Conservation (phyloP, 1,140 invertebrate genomes). For the Bathynomus jamesi region DNA sequence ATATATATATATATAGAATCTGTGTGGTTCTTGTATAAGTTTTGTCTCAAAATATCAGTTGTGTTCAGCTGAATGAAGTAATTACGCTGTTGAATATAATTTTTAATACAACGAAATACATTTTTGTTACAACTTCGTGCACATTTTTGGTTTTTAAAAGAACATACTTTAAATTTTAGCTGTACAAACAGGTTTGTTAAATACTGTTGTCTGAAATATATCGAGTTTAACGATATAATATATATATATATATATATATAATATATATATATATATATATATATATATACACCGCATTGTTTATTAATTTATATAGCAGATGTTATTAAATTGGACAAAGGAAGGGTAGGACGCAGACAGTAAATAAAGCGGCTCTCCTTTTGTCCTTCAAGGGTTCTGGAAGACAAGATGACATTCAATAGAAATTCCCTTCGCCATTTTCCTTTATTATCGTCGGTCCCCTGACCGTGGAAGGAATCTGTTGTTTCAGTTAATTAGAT, state of each 20-base stretch:
- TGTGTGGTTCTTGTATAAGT: too few species aligned
- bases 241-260: neutral
- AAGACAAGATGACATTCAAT: neutral
- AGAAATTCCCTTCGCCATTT: too few species aligned
- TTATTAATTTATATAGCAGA: neutral
- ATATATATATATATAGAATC: neutral
- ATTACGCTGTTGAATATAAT: too few species aligned
- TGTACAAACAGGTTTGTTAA: too few species aligned
- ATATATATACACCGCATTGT: neutral
- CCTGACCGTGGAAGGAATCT: neutral
- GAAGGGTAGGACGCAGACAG: neutral
- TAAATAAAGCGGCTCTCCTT: neutral
- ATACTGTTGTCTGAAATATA: too few species aligned
- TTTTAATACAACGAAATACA: too few species aligned
- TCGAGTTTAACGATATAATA: too few species aligned
- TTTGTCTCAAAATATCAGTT: too few species aligned
- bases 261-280: constrained; percentile 3
- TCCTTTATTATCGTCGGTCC: neutral
- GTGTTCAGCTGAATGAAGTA: too few species aligned
- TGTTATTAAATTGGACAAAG: neutral
- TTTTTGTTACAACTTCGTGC: too few species aligned
- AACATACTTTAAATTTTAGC: too few species aligned
- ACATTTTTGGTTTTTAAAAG: too few species aligned
- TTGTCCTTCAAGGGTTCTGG: neutral
- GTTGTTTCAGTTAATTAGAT: neutral